Conservation (phyloP, 2,888 invertebrate genomes). For the Cryptosula pallasiana region DNA sequence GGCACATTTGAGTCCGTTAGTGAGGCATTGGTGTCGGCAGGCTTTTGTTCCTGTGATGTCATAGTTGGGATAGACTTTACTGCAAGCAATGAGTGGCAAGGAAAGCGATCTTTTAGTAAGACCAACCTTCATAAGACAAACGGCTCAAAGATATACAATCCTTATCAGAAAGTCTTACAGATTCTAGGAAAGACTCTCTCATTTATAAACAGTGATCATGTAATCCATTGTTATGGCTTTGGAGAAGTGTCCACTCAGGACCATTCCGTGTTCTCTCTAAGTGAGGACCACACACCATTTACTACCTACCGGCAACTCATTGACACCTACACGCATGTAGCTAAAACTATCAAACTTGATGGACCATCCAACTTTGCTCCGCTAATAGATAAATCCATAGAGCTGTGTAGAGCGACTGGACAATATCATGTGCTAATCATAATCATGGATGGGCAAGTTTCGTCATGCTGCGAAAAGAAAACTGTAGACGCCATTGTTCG, state of each 20-base stretch:
- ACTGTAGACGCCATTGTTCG: constrained; percentile 48
- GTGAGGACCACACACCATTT: constrained; percentile 31
- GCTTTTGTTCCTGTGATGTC: constrained; percentile 55
- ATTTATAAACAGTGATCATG: constrained; percentile 43
- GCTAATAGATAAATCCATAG: constrained; percentile 55
- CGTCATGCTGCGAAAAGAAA: constrained; percentile 34
- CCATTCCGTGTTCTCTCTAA: constrained; percentile 43
- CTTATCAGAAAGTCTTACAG: constrained; percentile 54
- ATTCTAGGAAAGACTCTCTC: constrained; percentile 47
- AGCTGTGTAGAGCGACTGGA: constrained; percentile 49
- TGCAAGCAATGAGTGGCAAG: constrained; percentile 59
- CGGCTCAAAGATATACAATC: constrained; percentile 51
- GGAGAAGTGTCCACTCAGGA: constrained; percentile 46
- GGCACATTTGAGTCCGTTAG: constrained; percentile 51
- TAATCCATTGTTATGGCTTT: constrained; percentile 49
- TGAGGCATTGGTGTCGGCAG: constrained; percentile 53
- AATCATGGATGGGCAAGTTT: constrained; percentile 57
- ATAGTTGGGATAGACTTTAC: constrained; percentile 59
- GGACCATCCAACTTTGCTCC: constrained; percentile 58
- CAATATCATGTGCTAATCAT: constrained; percentile 54
- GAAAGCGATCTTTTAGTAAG: constrained; percentile 55
- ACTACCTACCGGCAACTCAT: constrained; percentile 45
- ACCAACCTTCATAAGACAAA: constrained; percentile 51
- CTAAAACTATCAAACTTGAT: constrained; percentile 52
- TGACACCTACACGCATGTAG: constrained; percentile 53